Conservation (phyloP, 2,888 invertebrate genomes). For the Blomia tropicalis region DNA sequence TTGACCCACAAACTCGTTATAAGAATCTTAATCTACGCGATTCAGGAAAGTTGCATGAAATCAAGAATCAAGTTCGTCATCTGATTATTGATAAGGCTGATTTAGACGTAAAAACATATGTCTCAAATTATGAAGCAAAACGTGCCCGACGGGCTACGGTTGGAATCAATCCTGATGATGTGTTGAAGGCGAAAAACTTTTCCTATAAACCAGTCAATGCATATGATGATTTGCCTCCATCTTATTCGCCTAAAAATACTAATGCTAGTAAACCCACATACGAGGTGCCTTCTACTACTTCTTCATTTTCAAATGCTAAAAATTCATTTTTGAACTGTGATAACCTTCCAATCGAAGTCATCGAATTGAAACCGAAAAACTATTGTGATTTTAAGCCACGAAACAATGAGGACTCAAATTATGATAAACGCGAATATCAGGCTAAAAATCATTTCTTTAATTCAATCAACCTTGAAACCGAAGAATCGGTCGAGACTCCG, state of each 20-base stretch:
- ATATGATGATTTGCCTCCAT: background rate
- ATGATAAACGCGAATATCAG: background rate
- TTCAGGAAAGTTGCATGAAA: slow-evolving; percentile 12
- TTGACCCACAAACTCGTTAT: slow-evolving; percentile 33
- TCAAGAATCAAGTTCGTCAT: slow-evolving; percentile 7
- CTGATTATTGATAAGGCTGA: slow-evolving; percentile 7
- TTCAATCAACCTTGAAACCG: background rate
- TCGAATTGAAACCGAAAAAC: slow-evolving; percentile 1
- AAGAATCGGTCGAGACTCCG: too few relatives aligned
- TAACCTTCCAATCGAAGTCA: background rate
- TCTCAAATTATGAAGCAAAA: slow-evolving; percentile 17
- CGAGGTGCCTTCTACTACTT: background rate
- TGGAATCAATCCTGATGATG: slow-evolving; percentile 18
- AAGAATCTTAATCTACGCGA: slow-evolving; percentile 45
- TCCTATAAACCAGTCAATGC: background rate
- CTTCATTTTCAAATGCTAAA: background rate
- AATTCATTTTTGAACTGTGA: background rate
- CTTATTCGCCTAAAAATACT: too few relatives aligned
- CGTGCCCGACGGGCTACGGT: slow-evolving; percentile 25
- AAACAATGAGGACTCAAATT: background rate
- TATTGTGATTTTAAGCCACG: background rate
- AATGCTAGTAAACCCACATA: background rate
- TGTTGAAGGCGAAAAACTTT: background rate
- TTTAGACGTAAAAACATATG: background rate
- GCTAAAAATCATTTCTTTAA: slow-evolving; percentile 1